Base-by-base conservation (phyloP, 2,888 invertebrate species). In the Macrosoma leucophasiata region DNA sequence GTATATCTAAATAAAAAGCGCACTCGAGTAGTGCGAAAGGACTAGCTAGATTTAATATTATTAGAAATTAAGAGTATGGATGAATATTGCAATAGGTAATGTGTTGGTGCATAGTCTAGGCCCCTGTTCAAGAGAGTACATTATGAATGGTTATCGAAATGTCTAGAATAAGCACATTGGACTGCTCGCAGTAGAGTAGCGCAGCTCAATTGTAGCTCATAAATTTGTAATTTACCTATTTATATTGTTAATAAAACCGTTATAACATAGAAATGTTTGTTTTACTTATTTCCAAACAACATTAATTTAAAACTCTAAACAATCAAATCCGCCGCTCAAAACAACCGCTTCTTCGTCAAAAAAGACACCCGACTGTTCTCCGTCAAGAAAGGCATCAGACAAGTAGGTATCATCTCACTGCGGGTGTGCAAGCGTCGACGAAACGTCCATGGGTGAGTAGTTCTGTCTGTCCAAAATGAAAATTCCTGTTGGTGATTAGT, bases 231-330 rank as follows among this genome's bases (percentile, higher is more conserved):
- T 75, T 50, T 81, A 77, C 58, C 70, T 77, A 78, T 84, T 82
- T 81, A 81, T 82, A 82, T 82, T 84, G 84, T 84, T 84, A 84
- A 79, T 82, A 84, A 84, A 84, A 84, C 67, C 71, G 84, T 84
- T 84, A 81, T 77, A 56, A 75, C 65, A 77, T 79, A 79, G 72
- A 64, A 51, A 55, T 42, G 27, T 14, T 33, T 49, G 50, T 62
- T 55, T 56, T 48, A 50, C 29, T 37, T 44, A 41, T 43, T 38
- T 11, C 25, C 14, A 24, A 15, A 3, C n/a, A n/a, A n/a, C n/a
- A n/a, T n/a, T n/a, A n/a, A n/a, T n/a, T n/a, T n/a, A n/a, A n/a
- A n/a, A n/a, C n/a, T n/a, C n/a, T n/a, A n/a, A n/a, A n/a, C n/a
- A n/a, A n/a, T n/a, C n/a, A n/a, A n/a, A n/a, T n/a, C n/a, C n/a